Evolutionary conservation across 2,113 vertebrate genomes (phyloP).

Genomic region (Meleagris gallopavo): DNA sequence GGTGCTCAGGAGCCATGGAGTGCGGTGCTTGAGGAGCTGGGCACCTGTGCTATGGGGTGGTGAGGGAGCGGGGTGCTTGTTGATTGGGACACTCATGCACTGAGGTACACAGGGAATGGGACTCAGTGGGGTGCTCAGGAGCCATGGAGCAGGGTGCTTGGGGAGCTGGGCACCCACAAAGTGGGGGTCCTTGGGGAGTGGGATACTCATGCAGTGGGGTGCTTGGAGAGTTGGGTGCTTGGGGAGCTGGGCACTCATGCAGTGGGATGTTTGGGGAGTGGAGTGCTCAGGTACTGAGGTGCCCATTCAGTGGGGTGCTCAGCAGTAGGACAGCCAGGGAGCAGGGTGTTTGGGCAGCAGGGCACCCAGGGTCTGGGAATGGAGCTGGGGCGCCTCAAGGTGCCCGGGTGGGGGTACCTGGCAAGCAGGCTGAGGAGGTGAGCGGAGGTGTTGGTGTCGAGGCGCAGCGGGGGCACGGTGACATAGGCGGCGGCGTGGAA

Average conservation of each 20-base stretch:
- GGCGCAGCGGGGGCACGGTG: conserved; percentile 91
- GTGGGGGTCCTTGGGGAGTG: background rate
- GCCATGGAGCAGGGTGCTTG: too few relatives aligned
- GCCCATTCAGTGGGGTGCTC: background rate
- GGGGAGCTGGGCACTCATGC: too few relatives aligned
- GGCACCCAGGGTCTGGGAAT: background rate
- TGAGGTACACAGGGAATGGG: too few relatives aligned
- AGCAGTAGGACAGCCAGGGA: too few relatives aligned
- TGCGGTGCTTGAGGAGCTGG: background rate
- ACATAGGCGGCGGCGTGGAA: conserved; percentile 91
- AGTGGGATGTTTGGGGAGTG: rapidly evolving
- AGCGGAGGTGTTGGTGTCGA: conserved; percentile 93
- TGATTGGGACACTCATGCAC: too few relatives aligned
- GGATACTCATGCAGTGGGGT: background rate
- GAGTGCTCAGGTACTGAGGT: background rate
- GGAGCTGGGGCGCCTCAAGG: background rate
- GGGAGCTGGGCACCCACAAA: too few relatives aligned
- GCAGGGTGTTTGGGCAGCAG: background rate
- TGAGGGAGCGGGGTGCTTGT: too few relatives aligned
- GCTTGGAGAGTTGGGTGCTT: too few relatives aligned
- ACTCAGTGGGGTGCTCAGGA: too few relatives aligned
- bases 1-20: too few relatives aligned
- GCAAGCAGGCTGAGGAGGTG: conserved; percentile 96
- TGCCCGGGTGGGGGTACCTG: conserved; percentile 77
- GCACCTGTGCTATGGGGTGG: background rate